Base-by-base conservation (phyloP, 2,113 vertebrate genomes). In the Cinclus cinclus region DNA sequence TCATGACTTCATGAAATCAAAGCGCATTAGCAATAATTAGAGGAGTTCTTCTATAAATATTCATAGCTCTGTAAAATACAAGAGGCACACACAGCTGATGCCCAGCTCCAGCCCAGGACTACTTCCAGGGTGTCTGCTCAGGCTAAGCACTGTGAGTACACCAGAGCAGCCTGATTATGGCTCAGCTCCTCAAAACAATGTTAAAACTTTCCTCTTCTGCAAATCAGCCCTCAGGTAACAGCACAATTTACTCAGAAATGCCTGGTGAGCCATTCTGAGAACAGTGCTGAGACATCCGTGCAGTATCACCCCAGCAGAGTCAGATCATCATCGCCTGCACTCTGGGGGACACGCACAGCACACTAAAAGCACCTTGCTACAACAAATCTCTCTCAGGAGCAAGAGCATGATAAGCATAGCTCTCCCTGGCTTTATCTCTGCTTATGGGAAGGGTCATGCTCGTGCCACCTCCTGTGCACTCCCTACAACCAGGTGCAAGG, bases 221-320 rank as follows among this genome's bases (percentile, higher is more conserved):
- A 85, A 35, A 33, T 7, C 62, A 56, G 0, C 18, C 63, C n/a
- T 47, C 24, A 37, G 56, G 35, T 28, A n/a, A 58, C 39, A 82
- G 44, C 21, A 46, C 4, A 0, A 27, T 87, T 79, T 63, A 35
- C 59, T 82, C n/a, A 67, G 60, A 39, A 70, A 28, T 0, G 1
- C 49, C 58, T 46, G 39, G 47, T 0, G 2, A 88, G 53, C 62
- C 33, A 3, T 1, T 10, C 21, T 50, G 55, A 90, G 52, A 71
- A 6, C 33, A 39, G 6, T 2, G 52, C 62, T 24, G 58, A 64
- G 80, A 80, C 31, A n/a, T 4, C 55, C 0, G 0, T 12, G 62
- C 9, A 4, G 35, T 6, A 41, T 28, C 82, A 47, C 3, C 59
- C 30, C 15, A 19, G 73, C 18, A 65, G 41, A 63, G 53, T 41